phyloP scores from a whole-genome alignment of 2,888 invertebrate species.

The Lacanobia wlatinum region DNA sequence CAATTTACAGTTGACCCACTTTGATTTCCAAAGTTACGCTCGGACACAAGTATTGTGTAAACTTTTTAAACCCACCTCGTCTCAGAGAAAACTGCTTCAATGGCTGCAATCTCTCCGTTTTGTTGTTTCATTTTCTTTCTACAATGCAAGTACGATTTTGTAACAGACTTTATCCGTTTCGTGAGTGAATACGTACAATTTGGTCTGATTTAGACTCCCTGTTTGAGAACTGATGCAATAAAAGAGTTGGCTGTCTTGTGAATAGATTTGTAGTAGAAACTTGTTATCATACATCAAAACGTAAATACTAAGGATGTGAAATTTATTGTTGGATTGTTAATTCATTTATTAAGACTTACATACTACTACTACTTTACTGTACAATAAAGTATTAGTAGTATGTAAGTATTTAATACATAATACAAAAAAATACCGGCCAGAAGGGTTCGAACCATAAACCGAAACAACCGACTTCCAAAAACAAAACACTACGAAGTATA shows the following conservation, averaged over 20 bases:
- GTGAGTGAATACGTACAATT: constrained; percentile 40
- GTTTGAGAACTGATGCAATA: background rate
- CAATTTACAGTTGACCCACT: constrained; percentile 1
- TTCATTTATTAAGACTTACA: no score
- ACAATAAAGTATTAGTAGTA: no score
- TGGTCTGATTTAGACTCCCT: constrained; percentile 24
- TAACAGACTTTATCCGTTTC: constrained; percentile 20
- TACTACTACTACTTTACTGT: no score
- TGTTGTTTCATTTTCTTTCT: constrained; percentile 40
- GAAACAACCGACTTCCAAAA: no score
- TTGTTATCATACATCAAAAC: no score
- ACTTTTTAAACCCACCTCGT: constrained; percentile 8
- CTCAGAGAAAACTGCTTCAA: constrained; percentile 19
- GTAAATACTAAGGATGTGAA: no score
- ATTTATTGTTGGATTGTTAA: no score
- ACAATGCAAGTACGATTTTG: constrained; percentile 27
- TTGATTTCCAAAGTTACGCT: background rate
- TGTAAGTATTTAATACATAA: no score
- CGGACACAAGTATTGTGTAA: constrained; percentile 14
- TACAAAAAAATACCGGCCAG: no score
- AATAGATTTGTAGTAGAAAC: background rate
- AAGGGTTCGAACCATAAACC: no score
- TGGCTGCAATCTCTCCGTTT: constrained; percentile 30
- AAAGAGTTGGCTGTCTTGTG: background rate
- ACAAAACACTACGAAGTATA: no score